Evolutionary conservation across 2,113 vertebrate genomes (phyloP), one percentile per base, ranked within the genome.

Genomic region (Engraulis encrasicolus): DNA sequence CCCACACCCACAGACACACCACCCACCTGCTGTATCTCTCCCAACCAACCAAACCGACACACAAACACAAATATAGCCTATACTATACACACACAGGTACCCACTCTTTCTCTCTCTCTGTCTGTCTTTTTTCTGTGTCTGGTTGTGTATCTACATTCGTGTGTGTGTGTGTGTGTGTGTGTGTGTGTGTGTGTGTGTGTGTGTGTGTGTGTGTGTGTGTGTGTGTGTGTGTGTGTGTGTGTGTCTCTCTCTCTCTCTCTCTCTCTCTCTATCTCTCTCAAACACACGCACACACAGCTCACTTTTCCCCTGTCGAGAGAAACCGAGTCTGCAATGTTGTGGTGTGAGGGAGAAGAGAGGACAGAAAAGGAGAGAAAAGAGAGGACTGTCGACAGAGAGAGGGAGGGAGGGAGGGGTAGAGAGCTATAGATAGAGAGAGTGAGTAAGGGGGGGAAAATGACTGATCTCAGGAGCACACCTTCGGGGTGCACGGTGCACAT

Each of bases 401-500:
- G 84, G 84, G 82, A 61, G 80, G 82, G 79, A 78, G 84, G 77
- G 31, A 74, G 66, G 17, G 11, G 15, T 27, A 34, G 27, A 74
- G 23, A 34, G 61, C 27, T 6, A 66, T n/a, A 66, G 61, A 74
- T 2, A 74, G 27, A 34, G 18, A 31, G 17, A 20, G 52, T 4
- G 52, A 4, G 50, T 52, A 18, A 4, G 17, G 52, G 87, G 89
- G 94, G 96, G 95, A 20, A 20, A 20, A 71, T 71, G 27, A 74
- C 66, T 31, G 66, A 74, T 74, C 66, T 74, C 66, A 74, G 66
- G 27, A 74, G 66, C 66, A 97, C 96, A 97, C 95, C 95, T 97
- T 95, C 96, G 95, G 96, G 95, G 95, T 96, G 95, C 93, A 95
- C 95, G 90, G 94, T 96, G 92, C 88, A 94, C 95, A 96, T 96